A percentile compares a stretch with the other conserved stretches of the same genome.
These are phyloP conservation scores for Brachyistius frenatus DNA, from an alignment of 2,113 vertebrate species.

Conservation along the genomic window DNA sequence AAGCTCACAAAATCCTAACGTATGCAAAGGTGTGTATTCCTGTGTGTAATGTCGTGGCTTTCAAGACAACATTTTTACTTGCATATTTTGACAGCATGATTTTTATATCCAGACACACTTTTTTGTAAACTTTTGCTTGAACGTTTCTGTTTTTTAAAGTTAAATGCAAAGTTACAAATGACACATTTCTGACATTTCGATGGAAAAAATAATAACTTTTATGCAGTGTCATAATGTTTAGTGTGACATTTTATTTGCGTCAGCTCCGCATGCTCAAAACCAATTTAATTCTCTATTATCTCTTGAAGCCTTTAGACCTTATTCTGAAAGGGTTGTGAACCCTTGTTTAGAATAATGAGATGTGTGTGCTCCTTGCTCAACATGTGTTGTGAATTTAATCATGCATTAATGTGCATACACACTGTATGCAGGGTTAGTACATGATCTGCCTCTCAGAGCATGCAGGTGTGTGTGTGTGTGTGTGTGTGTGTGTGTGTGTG, in stretches of 20 bases:
- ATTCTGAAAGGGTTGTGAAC: slow-evolving; percentile 40
- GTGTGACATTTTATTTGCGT: background rate
- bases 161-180: background rate
- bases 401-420: slow-evolving; percentile 42
- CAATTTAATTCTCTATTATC: slow-evolving; percentile 12
- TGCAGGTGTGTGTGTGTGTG: background rate
- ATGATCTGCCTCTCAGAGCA: slow-evolving; percentile 54
- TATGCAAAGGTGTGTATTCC: background rate
- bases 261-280: slow-evolving; percentile 3
- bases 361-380: slow-evolving; percentile 16
- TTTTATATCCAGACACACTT: background rate
- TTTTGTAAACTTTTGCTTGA: background rate
- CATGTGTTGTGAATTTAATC: slow-evolving; percentile 33
- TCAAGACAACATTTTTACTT: slow-evolving; percentile 3
- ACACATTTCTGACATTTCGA: background rate
- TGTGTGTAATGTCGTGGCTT: slow-evolving; percentile 5
- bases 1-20: background rate
- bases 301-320: slow-evolving; percentile 18
- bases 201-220: background rate
- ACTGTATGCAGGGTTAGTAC: slow-evolving; percentile 20
- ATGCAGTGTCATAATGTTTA: background rate
- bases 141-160: background rate
- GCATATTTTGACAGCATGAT: background rate
- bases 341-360: slow-evolving; percentile 57
- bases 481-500: background rate